phyloP scores from a whole-genome alignment of 2,797 vertebrate species.

The Sternarchorhynchus goeldii region DNA sequence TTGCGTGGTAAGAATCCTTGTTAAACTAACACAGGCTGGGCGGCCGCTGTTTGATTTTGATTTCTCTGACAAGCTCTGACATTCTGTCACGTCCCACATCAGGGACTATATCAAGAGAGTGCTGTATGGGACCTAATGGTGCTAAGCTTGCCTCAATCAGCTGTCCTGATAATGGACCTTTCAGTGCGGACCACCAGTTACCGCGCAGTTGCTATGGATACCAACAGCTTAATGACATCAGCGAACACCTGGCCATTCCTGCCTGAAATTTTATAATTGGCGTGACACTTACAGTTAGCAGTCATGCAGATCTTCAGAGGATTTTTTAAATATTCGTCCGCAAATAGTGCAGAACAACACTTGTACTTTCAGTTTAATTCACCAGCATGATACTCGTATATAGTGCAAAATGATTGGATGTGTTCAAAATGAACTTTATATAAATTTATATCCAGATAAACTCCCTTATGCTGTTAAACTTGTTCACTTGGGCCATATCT shows the following conservation, averaged over 20 bases:
- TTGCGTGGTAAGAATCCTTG: conserved; percentile 1
- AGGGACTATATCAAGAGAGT: conserved; percentile 10
- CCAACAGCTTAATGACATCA: conserved; percentile 16
- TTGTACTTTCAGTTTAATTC: background rate
- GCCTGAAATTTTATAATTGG: conserved; percentile 15
- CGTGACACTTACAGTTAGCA: conserved; percentile 15
- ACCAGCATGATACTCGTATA: background rate
- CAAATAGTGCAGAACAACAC: background rate
- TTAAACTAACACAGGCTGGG: background rate
- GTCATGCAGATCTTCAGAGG: background rate
- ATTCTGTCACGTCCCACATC: conserved; percentile 24
- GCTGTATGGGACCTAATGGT: conserved; percentile 18
- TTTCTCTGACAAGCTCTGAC: conserved; percentile 11
- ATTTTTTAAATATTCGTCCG: background rate
- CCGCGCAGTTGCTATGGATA: conserved; percentile 14
- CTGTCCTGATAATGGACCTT: conserved; percentile 30
- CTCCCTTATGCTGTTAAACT: background rate
- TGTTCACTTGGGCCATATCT: background rate
- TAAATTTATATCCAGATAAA: too few species aligned
- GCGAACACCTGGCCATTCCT: conserved; percentile 24
- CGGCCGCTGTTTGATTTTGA: background rate
- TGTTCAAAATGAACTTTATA: conserved; percentile 2
- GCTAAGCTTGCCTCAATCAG: conserved; percentile 32
- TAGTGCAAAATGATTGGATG: conserved; percentile 4
- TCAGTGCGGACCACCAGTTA: conserved; percentile 6